Evolutionary conservation across 2,888 invertebrate species (phyloP).

Genomic region (Baccha elongata): DNA sequence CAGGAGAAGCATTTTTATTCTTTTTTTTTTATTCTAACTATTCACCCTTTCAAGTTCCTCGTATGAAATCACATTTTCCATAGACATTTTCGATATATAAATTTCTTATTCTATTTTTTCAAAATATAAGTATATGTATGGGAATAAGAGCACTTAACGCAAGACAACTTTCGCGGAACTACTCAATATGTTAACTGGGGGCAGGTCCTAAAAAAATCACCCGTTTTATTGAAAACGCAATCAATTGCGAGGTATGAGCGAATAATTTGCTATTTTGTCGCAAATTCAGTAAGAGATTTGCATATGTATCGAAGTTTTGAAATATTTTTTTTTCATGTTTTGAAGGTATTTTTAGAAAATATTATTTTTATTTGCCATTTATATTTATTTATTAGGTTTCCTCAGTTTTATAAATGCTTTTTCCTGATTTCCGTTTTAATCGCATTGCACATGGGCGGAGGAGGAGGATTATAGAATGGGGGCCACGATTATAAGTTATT

Average conservation of each 20-base stretch:
- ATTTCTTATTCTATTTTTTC: neutral
- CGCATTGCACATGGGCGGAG: constrained; percentile 5
- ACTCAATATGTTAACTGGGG: constrained; percentile 59
- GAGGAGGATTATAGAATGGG: neutral
- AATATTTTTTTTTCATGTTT: constrained; percentile 30
- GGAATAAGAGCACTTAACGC: constrained; percentile 32
- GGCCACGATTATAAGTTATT: neutral
- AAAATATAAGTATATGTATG: neutral
- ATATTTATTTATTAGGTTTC: constrained; percentile 21
- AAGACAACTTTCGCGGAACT: constrained; percentile 54
- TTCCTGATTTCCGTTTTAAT: constrained; percentile 64
- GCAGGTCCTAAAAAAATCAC: constrained; percentile 30
- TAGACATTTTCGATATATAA: constrained; percentile 76
- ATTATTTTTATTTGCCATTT: constrained; percentile 16
- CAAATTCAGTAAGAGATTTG: constrained; percentile 6
- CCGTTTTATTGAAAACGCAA: constrained; percentile 68
- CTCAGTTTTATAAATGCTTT: constrained; percentile 31
- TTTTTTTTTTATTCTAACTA: constrained; percentile 44
- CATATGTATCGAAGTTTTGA: constrained; percentile 11
- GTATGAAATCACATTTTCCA: constrained; percentile 79
- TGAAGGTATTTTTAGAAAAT: constrained; percentile 64
- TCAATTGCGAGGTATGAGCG: constrained; percentile 33
- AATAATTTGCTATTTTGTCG: constrained; percentile 36
- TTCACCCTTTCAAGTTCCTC: constrained; percentile 81
- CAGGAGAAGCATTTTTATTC: constrained; percentile 10